Evolutionary conservation across 2,113 vertebrate species (phyloP).

Genomic region (Pelmatolapia mariae): DNA sequence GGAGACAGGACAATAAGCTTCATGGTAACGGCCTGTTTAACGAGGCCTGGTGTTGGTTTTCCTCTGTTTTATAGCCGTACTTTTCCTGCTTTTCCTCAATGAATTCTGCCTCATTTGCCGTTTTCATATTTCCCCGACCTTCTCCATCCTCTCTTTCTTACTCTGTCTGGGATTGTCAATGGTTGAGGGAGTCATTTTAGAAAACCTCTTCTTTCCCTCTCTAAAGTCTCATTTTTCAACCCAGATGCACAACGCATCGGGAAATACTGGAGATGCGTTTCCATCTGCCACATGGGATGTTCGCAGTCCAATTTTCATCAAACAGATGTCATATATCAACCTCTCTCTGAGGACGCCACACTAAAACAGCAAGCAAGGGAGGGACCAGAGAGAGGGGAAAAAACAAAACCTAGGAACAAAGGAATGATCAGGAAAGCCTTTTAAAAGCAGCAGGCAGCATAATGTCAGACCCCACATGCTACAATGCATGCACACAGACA

Average conservation of each 20-base stretch:
- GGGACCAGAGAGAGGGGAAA: neutral
- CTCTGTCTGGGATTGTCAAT: neutral
- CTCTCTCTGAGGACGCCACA: constrained; percentile 47
- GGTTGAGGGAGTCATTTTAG: neutral
- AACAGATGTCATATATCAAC: constrained; percentile 75
- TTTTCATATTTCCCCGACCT: constrained; percentile 1
- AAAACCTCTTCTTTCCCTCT: neutral
- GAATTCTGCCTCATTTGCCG: neutral
- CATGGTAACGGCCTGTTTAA: constrained; percentile 47
- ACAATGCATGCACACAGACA: neutral
- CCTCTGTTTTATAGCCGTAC: constrained; percentile 15
- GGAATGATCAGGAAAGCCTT: constrained; percentile 36
- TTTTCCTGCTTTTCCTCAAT: constrained; percentile 12
- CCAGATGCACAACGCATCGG: constrained; percentile 30
- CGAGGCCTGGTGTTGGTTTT: constrained; percentile 31
- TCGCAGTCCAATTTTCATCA: constrained; percentile 61
- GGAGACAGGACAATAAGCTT: constrained; percentile 42
- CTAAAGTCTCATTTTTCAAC: neutral
- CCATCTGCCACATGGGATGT: constrained; percentile 61
- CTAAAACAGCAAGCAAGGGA: constrained; percentile 2
- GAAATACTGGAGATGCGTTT: constrained; percentile 53
- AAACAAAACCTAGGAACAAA: constrained; percentile 42
- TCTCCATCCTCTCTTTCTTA: neutral
- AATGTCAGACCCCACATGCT: constrained; percentile 38
- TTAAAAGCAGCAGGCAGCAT: constrained; percentile 27